Conservation (phyloP, 2,797 vertebrate species). For the Coregonus ussuriensis region DNA sequence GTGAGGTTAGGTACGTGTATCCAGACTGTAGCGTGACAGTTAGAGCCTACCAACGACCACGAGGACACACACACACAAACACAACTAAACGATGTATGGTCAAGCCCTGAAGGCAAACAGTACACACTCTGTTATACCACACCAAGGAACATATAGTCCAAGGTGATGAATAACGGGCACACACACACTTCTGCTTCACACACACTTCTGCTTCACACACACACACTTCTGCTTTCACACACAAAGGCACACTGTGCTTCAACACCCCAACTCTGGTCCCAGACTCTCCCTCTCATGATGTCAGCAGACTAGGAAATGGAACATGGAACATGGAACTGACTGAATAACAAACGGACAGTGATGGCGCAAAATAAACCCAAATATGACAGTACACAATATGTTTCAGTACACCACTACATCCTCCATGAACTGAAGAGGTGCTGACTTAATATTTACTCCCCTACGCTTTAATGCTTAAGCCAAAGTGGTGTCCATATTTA, state of each 20-base stretch:
- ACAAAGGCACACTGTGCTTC: not conserved
- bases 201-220: not conserved
- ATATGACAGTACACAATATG: not conserved
- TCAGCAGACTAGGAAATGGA: not conserved
- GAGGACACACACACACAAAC: not conserved
- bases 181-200: no score
- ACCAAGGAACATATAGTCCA: not conserved
- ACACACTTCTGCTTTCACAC: not conserved
- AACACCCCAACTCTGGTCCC: not conserved
- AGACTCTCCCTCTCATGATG: not conserved
- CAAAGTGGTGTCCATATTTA: not conserved
- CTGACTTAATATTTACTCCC: not conserved
- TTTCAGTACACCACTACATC: not conserved
- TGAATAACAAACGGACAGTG: not conserved
- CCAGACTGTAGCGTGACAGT: not conserved
- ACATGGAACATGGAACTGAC: not conserved
- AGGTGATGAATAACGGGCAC: not conserved
- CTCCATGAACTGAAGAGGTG: not conserved
- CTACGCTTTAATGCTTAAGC: not conserved
- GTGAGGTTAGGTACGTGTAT: slow-evolving; percentile 6
- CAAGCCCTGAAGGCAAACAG: not conserved
- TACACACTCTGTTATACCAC: not conserved
- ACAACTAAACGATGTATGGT: not conserved
- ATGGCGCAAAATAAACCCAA: not conserved
- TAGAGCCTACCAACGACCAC: not conserved